phyloP scores from a whole-genome alignment of 37 sponge, comb jelly and placozoan genomes.

The Ephydatia muelleri region DNA sequence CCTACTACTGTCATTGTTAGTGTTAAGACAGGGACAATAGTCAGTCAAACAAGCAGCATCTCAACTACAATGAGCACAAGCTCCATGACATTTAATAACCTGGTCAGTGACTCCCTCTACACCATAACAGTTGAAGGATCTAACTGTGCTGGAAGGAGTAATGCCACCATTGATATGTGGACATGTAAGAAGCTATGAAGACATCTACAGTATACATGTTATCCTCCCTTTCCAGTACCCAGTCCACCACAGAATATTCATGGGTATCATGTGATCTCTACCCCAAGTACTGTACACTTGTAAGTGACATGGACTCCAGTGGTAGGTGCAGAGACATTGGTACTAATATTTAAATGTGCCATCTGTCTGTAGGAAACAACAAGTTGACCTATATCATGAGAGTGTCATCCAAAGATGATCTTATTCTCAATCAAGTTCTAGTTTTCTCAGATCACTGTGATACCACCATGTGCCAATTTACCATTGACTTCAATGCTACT shows the following conservation, averaged over 20 bases:
- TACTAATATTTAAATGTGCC: too few species aligned
- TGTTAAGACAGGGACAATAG: too few species aligned
- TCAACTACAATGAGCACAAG: too few species aligned
- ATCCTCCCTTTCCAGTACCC: not conserved
- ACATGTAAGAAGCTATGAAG: not conserved
- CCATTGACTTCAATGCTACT: not conserved
- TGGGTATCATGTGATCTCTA: not conserved
- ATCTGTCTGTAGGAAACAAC: too few species aligned
- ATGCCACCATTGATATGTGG: not conserved
- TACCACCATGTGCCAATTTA: not conserved
- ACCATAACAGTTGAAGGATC: not conserved
- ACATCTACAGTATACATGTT: too few species aligned
- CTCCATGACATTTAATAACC: not conserved
- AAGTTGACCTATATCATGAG: too few species aligned
- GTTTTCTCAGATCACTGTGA: not conserved
- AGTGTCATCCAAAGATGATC: not conserved
- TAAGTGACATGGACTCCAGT: not conserved
- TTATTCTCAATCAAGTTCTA: not conserved
- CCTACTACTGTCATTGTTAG: too few species aligned
- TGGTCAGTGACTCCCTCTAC: not conserved
- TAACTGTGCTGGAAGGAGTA: not conserved
- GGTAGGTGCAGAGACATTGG: not conserved
- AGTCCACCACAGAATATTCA: not conserved
- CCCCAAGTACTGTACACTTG: not conserved
- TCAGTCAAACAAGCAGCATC: too few species aligned